Percentiles rank a stretch among this genome's conserved stretches.
phyloP scores from a whole-genome alignment of 1,140 invertebrate species.

The Scaptomyza graminum region DNA sequence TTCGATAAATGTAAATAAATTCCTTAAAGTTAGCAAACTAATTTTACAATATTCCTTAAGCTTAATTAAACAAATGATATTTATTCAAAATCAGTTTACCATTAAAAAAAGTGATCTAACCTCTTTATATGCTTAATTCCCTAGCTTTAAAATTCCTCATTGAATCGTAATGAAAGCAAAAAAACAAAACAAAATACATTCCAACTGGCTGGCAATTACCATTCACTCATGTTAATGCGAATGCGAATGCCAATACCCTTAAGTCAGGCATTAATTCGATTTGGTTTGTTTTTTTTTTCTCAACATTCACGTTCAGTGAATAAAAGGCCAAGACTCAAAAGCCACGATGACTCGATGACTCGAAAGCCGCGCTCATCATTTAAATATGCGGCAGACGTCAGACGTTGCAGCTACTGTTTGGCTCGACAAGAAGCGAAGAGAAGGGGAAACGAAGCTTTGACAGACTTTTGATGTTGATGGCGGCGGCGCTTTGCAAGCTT shows the following conservation, averaged over 20 bases:
- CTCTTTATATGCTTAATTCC: background rate
- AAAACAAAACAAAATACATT: slow-evolving; percentile 5
- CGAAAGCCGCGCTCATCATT: slow-evolving; percentile 32
- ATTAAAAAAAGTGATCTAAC: too few relatives aligned
- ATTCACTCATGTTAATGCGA: slow-evolving; percentile 24
- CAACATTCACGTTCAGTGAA: background rate
- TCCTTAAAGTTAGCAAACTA: too few relatives aligned
- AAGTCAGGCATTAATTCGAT: slow-evolving; percentile 22
- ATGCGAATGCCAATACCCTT: slow-evolving; percentile 35
- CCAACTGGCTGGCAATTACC: slow-evolving; percentile 16
- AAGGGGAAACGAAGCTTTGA: slow-evolving; percentile 1
- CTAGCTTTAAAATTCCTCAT: background rate
- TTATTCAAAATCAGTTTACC: too few relatives aligned
- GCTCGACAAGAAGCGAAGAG: background rate
- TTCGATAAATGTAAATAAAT: too few relatives aligned
- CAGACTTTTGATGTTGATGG: slow-evolving; percentile 21
- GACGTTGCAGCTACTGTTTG: slow-evolving; percentile 37
- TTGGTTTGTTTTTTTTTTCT: background rate
- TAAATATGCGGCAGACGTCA: slow-evolving; percentile 46
- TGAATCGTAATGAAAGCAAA: slow-evolving; percentile 5
- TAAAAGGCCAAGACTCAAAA: slow-evolving; percentile 3
- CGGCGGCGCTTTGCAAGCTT: slow-evolving; percentile 42
- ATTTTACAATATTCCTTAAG: too few relatives aligned
- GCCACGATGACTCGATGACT: background rate
- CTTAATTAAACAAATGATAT: too few relatives aligned